Percentiles rank a stretch among this genome's conserved stretches.
phyloP scores from a whole-genome alignment of 2,888 invertebrate genomes.

The Tipula unca region DNA sequence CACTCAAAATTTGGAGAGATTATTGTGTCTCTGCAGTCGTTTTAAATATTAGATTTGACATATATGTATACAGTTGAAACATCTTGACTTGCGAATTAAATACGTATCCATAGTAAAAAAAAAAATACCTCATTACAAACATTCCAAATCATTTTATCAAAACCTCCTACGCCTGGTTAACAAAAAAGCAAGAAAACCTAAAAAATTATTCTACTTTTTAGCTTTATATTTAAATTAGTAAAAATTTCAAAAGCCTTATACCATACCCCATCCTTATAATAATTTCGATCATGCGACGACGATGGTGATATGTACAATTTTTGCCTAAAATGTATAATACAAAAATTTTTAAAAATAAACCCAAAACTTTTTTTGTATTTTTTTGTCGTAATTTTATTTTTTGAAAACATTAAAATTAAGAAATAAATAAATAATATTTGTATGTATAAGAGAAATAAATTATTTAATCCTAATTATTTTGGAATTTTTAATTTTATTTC shows the following conservation, averaged over 20 bases:
- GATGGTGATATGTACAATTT: neutral
- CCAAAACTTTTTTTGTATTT: neutral
- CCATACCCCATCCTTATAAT: neutral
- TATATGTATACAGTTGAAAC: neutral
- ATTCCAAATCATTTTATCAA: neutral
- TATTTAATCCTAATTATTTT: constrained; percentile 14
- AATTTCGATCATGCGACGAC: neutral
- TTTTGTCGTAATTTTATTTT: neutral
- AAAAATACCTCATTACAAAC: neutral
- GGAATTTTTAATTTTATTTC: constrained; percentile 14
- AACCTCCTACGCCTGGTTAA: neutral
- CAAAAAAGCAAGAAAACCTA: neutral
- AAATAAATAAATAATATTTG: constrained; percentile 8
- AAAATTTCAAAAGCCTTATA: neutral
- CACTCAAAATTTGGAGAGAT: too few species aligned
- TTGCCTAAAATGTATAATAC: neutral
- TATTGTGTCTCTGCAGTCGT: too few species aligned
- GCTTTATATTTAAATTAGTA: constrained; percentile 8
- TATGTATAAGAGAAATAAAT: neutral
- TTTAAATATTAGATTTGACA: too few species aligned
- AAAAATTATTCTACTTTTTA: neutral
- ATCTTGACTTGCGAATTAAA: neutral
- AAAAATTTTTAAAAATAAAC: neutral
- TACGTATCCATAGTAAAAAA: neutral
- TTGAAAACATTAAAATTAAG: neutral